phyloP scores from a whole-genome alignment of 2,888 invertebrate species.

The Scaptomyza cyrtandrae region DNA sequence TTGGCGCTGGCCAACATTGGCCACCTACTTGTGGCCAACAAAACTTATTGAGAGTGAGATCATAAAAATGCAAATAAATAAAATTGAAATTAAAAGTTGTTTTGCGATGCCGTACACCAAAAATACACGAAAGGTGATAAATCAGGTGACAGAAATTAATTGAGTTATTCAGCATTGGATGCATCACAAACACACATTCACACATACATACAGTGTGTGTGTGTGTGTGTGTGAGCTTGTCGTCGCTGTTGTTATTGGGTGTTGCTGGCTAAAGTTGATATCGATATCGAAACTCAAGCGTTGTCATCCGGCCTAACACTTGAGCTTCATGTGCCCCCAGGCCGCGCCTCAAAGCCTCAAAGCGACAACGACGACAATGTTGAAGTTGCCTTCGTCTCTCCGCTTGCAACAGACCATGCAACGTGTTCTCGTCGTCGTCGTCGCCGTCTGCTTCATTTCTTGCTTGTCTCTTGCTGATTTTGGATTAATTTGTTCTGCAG shows the following conservation, averaged over 20 bases:
- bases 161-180: constrained; percentile 83
- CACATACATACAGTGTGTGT: constrained; percentile 8
- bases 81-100: constrained; percentile 82
- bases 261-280: constrained; percentile 53
- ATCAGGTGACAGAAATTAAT: constrained; percentile 85
- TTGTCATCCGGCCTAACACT: constrained; percentile 67
- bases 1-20: constrained; percentile 17
- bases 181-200: constrained; percentile 51
- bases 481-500: constrained; percentile 83
- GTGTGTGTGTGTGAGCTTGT: constrained; percentile 64
- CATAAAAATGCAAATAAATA: constrained; percentile 69
- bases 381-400: neutral
- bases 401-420: constrained; percentile 31
- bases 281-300: constrained; percentile 68
- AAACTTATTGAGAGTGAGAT: constrained; percentile 44
- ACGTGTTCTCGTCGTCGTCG: constrained; percentile 36
- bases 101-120: constrained; percentile 73
- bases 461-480: constrained; percentile 81
- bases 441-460: constrained; percentile 48
- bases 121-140: constrained; percentile 83
- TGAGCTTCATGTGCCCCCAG: constrained; percentile 55
- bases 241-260: constrained; percentile 78
- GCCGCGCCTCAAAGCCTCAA: constrained; percentile 69
- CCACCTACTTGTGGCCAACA: constrained; percentile 47
- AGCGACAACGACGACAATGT: constrained; percentile 48